These are phyloP conservation scores for Myotis brandtii DNA, from an alignment of 2,113 vertebrate species.

Conservation along the genomic window DNA sequence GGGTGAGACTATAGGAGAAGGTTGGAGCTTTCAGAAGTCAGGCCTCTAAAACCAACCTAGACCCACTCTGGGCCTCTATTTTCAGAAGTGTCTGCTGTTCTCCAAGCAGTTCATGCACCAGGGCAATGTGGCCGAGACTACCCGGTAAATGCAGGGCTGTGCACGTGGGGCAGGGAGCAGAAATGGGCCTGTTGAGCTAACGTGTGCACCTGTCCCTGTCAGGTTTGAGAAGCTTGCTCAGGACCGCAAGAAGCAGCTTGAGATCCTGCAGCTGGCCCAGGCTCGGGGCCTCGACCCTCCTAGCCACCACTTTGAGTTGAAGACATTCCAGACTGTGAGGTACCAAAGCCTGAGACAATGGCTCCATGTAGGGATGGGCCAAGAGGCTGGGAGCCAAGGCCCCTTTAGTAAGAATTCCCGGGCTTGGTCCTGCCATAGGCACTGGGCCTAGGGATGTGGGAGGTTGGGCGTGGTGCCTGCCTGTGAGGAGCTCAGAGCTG, in stretches of 20 bases:
- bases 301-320: slow-evolving; percentile 95
- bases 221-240: slow-evolving; percentile 97
- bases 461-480: background rate
- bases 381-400: background rate
- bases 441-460: background rate
- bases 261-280: slow-evolving; percentile 93
- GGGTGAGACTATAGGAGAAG: background rate
- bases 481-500: background rate
- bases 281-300: slow-evolving; percentile 93
- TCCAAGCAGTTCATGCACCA: slow-evolving; percentile 97
- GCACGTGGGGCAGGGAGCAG: background rate
- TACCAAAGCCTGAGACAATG: slow-evolving; percentile 70
- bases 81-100: slow-evolving; percentile 95
- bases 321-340: slow-evolving; percentile 94
- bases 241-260: slow-evolving; percentile 93
- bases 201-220: background rate
- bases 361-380: background rate
- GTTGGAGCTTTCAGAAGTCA: background rate
- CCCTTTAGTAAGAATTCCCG: background rate
- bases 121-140: slow-evolving; percentile 94
- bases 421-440: background rate
- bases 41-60: background rate
- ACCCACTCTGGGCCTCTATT: slow-evolving; percentile 57
- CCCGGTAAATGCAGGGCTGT: slow-evolving; percentile 88
- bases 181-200: background rate